Evolutionary conservation across 2,888 invertebrate species (phyloP).

Genomic region (Strigamia crassipes): DNA sequence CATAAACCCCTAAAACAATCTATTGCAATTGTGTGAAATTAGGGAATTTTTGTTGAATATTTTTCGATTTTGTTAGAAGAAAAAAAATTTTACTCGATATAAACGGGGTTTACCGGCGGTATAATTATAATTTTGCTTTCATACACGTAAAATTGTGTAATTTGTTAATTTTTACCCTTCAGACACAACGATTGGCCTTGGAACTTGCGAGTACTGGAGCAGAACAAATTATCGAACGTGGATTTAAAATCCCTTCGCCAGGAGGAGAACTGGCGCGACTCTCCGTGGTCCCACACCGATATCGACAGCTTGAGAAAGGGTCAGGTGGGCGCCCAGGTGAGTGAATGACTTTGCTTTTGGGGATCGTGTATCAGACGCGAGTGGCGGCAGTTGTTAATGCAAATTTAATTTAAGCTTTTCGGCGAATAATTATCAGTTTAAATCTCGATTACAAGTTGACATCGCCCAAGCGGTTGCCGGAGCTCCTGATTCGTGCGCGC

Average conservation of each 20-base stretch:
- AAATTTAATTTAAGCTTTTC: slow-evolving; percentile 27
- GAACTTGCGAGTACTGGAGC: slow-evolving; percentile 88
- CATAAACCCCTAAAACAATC: no score
- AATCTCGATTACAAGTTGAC: background rate
- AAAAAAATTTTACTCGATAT: no score
- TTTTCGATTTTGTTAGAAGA: no score
- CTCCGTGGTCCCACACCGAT: slow-evolving; percentile 88
- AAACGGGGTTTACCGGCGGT: no score
- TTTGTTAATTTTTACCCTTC: slow-evolving; percentile 34
- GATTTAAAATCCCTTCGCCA: slow-evolving; percentile 73
- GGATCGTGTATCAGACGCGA: background rate
- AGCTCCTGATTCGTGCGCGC: background rate
- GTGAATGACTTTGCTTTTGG: background rate
- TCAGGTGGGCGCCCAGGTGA: slow-evolving; percentile 83
- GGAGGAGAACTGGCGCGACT: slow-evolving; percentile 81
- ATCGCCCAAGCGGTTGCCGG: background rate
- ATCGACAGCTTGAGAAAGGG: slow-evolving; percentile 80
- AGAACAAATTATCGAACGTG: slow-evolving; percentile 83
- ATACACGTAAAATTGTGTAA: no score
- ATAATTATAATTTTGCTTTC: no score
- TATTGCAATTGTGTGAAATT: no score
- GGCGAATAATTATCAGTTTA: background rate
- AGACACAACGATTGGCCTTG: slow-evolving; percentile 86
- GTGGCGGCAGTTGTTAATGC: background rate
- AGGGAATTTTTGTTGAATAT: no score